These are phyloP conservation scores for Mastacembelus armatus DNA, from an alignment of 2,797 vertebrate genomes.

Conservation along the genomic window DNA sequence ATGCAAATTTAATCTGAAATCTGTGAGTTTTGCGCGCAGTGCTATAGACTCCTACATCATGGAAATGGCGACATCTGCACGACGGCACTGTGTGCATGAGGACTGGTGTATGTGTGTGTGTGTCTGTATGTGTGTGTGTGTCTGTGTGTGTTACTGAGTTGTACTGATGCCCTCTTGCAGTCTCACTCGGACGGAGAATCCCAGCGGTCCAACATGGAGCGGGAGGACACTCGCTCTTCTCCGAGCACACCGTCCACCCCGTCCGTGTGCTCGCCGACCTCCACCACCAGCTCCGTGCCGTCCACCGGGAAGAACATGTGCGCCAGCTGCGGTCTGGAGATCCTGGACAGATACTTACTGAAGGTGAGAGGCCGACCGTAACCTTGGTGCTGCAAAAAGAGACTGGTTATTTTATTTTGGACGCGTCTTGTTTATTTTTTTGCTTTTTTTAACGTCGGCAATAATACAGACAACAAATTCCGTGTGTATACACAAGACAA, in stretches of 20 bases:
- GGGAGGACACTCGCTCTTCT: conserved; percentile 89
- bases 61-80: conserved; percentile 44
- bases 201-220: conserved; percentile 90
- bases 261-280: conserved; percentile 93
- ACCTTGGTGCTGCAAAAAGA: neutral
- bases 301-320: conserved; percentile 94
- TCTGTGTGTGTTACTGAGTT: conserved; percentile 39
- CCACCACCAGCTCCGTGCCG: conserved; percentile 89
- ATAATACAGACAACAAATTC: neutral
- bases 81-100: neutral
- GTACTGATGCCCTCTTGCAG: conserved; percentile 72
- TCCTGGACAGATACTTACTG: conserved; percentile 92
- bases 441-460: neutral
- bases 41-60: neutral
- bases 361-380: conserved; percentile 84
- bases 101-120: conserved; percentile 20
- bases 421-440: conserved; percentile 13
- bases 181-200: conserved; percentile 94
- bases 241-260: conserved; percentile 93
- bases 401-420: neutral
- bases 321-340: conserved; percentile 95
- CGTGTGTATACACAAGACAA: neutral
- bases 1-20: neutral
- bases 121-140: too few species aligned
- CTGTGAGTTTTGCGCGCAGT: neutral